Percentiles rank a stretch among this genome's conserved stretches.
phyloP scores from a whole-genome alignment of 2,888 invertebrate genomes.

The Apeira syringaria region DNA sequence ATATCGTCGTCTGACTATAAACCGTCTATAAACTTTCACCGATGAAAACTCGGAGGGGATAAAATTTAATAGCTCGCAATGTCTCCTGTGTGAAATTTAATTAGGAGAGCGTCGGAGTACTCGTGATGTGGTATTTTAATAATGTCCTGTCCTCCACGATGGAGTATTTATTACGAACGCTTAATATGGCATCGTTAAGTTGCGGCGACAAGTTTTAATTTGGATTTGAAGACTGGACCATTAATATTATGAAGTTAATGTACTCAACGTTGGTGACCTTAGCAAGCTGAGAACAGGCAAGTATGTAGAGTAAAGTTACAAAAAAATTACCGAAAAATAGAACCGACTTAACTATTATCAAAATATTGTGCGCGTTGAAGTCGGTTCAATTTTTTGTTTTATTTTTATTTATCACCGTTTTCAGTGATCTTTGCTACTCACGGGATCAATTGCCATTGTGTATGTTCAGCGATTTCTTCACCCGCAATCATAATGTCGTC shows the following conservation, averaged over 20 bases:
- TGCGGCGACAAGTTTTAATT: slow-evolving; percentile 60
- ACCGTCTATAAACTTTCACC: slow-evolving; percentile 50
- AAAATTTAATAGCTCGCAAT: slow-evolving; percentile 65
- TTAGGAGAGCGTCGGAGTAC: slow-evolving; percentile 64
- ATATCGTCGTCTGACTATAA: no score
- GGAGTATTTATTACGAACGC: slow-evolving; percentile 57
- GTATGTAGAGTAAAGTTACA: no score
- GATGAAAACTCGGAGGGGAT: slow-evolving; percentile 66
- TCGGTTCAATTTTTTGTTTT: no score
- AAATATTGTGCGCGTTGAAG: no score
- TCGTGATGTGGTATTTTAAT: slow-evolving; percentile 72
- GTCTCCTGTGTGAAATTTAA: slow-evolving; percentile 74
- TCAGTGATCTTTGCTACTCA: no score
- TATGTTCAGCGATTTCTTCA: no score
- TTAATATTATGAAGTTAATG: slow-evolving; percentile 5
- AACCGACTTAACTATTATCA: no score
- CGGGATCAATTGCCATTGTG: no score
- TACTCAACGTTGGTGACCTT: neutral
- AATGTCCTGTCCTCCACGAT: slow-evolving; percentile 58
- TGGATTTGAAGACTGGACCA: slow-evolving; percentile 38
- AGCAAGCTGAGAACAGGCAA: no score
- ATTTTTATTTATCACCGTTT: no score
- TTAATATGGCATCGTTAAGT: slow-evolving; percentile 52
- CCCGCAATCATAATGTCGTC: no score
- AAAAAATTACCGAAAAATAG: no score